A percentile compares a stretch with the other conserved stretches of the same genome.
Evolutionary conservation across 2,888 invertebrate species (phyloP).

Genomic region (Dasypolia templi): DNA sequence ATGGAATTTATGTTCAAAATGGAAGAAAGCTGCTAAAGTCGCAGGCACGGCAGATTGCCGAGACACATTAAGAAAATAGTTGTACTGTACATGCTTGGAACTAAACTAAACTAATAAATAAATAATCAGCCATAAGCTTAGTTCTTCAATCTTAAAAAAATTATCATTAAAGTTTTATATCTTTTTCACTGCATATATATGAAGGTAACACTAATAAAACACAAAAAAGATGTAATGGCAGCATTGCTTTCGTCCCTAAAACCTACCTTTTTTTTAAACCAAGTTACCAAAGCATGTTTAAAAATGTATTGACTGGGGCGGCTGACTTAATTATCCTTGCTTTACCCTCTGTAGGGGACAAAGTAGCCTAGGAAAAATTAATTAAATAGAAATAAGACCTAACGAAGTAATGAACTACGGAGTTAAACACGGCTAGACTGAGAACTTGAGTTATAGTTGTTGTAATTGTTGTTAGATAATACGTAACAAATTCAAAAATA

Average conservation of each 20-base stretch:
- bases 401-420: constrained; percentile 36
- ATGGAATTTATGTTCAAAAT: no score
- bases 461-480: constrained; percentile 5
- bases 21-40: no score
- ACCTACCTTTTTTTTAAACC: neutral
- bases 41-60: no score
- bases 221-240: neutral
- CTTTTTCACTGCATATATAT: no score
- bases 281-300: neutral
- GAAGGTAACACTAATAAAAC: no score
- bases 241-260: neutral
- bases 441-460: neutral
- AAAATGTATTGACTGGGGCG: constrained; percentile 13
- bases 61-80: no score
- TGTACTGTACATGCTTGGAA: no score
- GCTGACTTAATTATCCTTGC: constrained; percentile 39
- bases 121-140: no score
- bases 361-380: constrained; percentile 31
- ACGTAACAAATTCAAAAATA: no score
- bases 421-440: constrained; percentile 13
- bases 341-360: constrained; percentile 28
- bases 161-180: no score
- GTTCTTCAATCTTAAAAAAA: no score
- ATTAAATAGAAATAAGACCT: constrained; percentile 52
- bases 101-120: no score